Percentiles rank a stretch among this genome's conserved stretches.
Conservation (phyloP, 2,113 vertebrate genomes). For the Apaloderma vittatum region DNA sequence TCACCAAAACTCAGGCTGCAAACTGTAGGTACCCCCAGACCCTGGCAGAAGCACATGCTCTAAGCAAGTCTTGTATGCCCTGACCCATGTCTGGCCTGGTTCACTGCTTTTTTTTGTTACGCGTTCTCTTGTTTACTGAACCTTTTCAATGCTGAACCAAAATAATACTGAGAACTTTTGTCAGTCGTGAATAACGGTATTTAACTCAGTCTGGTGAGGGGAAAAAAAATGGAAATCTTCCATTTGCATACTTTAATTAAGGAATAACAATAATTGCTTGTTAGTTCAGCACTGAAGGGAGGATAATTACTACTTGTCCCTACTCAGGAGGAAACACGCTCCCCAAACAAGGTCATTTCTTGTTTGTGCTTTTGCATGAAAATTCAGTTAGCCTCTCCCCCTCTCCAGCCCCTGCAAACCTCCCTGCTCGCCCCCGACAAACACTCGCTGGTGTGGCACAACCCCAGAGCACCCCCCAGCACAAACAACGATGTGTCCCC, state of each 20-base stretch:
- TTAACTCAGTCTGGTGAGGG: neutral
- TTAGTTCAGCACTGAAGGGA: slow-evolving; percentile 61
- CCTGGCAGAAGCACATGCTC: neutral
- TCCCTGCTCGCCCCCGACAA: slow-evolving; percentile 30
- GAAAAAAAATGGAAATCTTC: neutral
- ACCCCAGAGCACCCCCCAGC: neutral
- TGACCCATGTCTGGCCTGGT: neutral
- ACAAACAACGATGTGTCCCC: neutral
- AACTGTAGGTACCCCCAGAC: neutral
- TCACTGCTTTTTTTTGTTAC: slow-evolving; percentile 38
- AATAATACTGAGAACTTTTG: slow-evolving; percentile 48
- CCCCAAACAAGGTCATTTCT: slow-evolving; percentile 71
- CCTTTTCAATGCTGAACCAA: slow-evolving; percentile 22
- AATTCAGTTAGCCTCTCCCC: slow-evolving; percentile 56
- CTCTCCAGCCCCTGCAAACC: neutral
- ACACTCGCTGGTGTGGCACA: neutral
- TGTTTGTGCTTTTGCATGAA: slow-evolving; percentile 54
- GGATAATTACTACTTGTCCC: slow-evolving; percentile 76
- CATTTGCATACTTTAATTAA: slow-evolving; percentile 65
- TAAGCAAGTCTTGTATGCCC: neutral
- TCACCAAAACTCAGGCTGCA: neutral
- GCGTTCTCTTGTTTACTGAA: slow-evolving; percentile 1
- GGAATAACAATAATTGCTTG: slow-evolving; percentile 67
- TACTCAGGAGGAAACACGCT: slow-evolving; percentile 49
- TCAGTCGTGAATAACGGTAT: slow-evolving; percentile 33